These are phyloP conservation scores for Acanthococcus lagerstroemiae DNA, from an alignment of 2,888 invertebrate genomes.

Conservation along the genomic window DNA sequence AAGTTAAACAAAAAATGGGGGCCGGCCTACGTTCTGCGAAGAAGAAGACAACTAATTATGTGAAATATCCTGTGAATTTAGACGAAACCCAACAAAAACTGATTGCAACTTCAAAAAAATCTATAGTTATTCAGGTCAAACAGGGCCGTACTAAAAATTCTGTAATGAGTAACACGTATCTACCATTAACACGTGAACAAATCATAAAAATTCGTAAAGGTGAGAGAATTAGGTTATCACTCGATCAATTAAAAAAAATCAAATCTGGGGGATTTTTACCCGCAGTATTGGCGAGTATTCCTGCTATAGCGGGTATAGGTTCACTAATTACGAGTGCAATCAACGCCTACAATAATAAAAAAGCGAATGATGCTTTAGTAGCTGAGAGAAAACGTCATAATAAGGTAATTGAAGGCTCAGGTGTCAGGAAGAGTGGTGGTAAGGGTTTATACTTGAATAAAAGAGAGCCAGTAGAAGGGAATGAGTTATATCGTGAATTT, in stretches of 20 bases:
- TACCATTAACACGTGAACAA: neutral
- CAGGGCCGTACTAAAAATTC: neutral
- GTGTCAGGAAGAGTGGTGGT: neutral
- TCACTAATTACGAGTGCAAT: neutral
- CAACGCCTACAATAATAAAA: neutral
- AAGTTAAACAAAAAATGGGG: constrained; percentile 22
- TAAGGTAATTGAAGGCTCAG: neutral
- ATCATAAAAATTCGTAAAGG: neutral
- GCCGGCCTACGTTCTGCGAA: constrained; percentile 37
- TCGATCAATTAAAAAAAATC: neutral
- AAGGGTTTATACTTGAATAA: too few relatives aligned
- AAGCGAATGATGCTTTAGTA: neutral
- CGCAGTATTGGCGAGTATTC: neutral
- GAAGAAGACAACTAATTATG: neutral
- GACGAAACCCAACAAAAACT: neutral
- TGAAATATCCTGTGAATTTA: neutral
- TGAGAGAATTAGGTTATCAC: neutral
- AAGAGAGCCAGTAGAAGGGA: too few relatives aligned
- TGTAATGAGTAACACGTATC: neutral
- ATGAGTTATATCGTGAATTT: too few relatives aligned
- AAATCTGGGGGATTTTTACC: neutral
- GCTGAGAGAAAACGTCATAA: neutral
- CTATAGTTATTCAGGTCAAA: neutral
- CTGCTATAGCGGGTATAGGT: neutral
- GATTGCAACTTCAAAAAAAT: neutral